phyloP scores from a whole-genome alignment of 2,888 invertebrate genomes.

The Cheilosia pagana region DNA sequence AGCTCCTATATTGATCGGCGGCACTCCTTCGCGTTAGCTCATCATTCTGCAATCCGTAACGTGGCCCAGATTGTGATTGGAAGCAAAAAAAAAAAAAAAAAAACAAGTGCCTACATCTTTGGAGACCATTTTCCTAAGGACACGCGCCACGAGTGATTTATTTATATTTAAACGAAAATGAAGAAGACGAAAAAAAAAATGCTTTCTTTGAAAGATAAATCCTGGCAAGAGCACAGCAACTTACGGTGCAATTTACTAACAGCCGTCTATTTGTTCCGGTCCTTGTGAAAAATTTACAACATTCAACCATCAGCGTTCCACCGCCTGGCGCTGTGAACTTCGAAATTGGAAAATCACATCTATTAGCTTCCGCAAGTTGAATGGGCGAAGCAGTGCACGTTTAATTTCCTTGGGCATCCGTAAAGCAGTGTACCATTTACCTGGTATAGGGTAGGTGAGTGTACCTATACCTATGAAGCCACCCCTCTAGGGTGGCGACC shows the following conservation, averaged over 20 bases:
- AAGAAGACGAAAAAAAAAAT: constrained; percentile 1
- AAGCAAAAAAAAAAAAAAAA: constrained; percentile 16
- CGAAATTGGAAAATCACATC: constrained; percentile 56
- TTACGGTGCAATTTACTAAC: constrained; percentile 51
- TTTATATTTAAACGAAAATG: constrained; percentile 53
- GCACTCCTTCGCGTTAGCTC: constrained; percentile 50
- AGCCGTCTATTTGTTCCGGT: constrained; percentile 54
- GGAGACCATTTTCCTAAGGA: constrained; percentile 10
- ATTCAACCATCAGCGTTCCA: constrained; percentile 34
- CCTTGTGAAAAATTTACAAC: constrained; percentile 45
- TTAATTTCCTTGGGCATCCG: constrained; percentile 60
- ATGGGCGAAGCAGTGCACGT: constrained; percentile 51
- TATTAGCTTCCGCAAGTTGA: constrained; percentile 37
- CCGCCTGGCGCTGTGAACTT: constrained; percentile 10
- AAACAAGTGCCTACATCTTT: neutral
- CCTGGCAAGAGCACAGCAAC: constrained; percentile 31
- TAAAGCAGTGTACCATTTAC: neutral
- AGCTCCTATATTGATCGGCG: constrained; percentile 29
- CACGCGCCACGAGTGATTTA: constrained; percentile 68
- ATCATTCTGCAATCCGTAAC: constrained; percentile 62
- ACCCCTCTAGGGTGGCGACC: constrained; percentile 1
- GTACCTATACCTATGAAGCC: neutral
- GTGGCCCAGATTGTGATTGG: constrained; percentile 40
- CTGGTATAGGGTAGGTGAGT: neutral
- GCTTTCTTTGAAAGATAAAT: constrained; percentile 34